These are phyloP conservation scores for Pagetopsis macropterus DNA, from an alignment of 2,797 vertebrate species.

Conservation along the genomic window DNA sequence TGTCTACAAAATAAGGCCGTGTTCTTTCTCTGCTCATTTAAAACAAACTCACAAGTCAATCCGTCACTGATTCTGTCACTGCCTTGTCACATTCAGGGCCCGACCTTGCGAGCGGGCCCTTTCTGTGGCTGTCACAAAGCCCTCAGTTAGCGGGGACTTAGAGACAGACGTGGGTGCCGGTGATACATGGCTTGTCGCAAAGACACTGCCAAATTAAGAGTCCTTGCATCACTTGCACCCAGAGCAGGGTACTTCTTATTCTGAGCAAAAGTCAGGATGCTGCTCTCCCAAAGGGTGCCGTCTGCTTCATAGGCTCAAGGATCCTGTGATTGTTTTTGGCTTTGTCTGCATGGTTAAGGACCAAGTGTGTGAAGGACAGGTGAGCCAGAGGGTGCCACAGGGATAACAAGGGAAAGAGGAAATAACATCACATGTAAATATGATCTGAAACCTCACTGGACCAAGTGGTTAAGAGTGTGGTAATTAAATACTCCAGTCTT, in stretches of 20 bases:
- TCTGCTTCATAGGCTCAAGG: slow-evolving; percentile 59
- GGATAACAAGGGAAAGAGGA: slow-evolving; percentile 39
- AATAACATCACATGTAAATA: slow-evolving; percentile 66
- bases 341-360: slow-evolving; percentile 49
- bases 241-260: slow-evolving; percentile 52
- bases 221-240: slow-evolving; percentile 50
- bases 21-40: slow-evolving; percentile 62
- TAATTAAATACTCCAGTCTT: slow-evolving; percentile 66
- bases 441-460: slow-evolving; percentile 48
- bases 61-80: slow-evolving; percentile 61
- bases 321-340: slow-evolving; percentile 48
- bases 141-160: slow-evolving; percentile 57
- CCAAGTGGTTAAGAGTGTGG: slow-evolving; percentile 25
- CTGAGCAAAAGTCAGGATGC: slow-evolving; percentile 45
- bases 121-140: slow-evolving; percentile 70
- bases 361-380: slow-evolving; percentile 53
- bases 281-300: slow-evolving; percentile 49
- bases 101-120: slow-evolving; percentile 50
- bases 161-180: slow-evolving; percentile 43
- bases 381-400: slow-evolving; percentile 43
- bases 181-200: slow-evolving; percentile 50
- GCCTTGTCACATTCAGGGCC: slow-evolving; percentile 56
- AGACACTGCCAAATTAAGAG: slow-evolving; percentile 67
- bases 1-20: slow-evolving; percentile 44
- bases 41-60: slow-evolving; percentile 71